A percentile compares a stretch with the other conserved stretches of the same genome.
Evolutionary conservation across 2,113 vertebrate species (phyloP).

Genomic region (Galemys pyrenaicus): DNA sequence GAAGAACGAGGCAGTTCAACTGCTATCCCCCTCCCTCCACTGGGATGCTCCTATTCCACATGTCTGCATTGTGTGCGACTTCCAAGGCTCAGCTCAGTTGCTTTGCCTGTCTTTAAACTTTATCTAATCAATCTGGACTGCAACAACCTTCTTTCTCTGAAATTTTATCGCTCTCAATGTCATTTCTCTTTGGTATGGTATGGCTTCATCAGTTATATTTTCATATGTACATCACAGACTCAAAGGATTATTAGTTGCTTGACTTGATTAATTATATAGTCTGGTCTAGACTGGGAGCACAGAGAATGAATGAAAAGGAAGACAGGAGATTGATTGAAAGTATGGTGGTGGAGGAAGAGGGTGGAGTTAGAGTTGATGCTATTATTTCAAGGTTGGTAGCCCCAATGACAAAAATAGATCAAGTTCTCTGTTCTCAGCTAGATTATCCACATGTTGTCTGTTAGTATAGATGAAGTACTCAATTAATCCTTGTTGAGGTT

Average conservation of each 20-base stretch:
- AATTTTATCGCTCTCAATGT: neutral
- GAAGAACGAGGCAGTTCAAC: neutral
- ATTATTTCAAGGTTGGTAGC: conserved; percentile 54
- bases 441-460: neutral
- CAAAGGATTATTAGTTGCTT: conserved; percentile 52
- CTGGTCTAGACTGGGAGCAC: neutral
- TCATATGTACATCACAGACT: conserved; percentile 17
- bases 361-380: neutral
- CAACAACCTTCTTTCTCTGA: neutral
- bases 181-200: neutral
- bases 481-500: conserved; percentile 41
- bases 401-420: conserved; percentile 39
- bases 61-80: neutral
- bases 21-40: neutral
- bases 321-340: conserved; percentile 35
- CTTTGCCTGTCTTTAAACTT: neutral
- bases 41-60: neutral
- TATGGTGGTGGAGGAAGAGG: neutral
- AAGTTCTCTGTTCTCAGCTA: neutral
- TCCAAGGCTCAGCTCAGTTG: neutral
- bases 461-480: conserved; percentile 20
- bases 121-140: neutral
- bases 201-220: conserved; percentile 36
- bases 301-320: conserved; percentile 40
- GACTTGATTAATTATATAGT: neutral